Evolutionary conservation across 1,140 invertebrate genomes (phyloP).

Genomic region (Charaxes varanes): DNA sequence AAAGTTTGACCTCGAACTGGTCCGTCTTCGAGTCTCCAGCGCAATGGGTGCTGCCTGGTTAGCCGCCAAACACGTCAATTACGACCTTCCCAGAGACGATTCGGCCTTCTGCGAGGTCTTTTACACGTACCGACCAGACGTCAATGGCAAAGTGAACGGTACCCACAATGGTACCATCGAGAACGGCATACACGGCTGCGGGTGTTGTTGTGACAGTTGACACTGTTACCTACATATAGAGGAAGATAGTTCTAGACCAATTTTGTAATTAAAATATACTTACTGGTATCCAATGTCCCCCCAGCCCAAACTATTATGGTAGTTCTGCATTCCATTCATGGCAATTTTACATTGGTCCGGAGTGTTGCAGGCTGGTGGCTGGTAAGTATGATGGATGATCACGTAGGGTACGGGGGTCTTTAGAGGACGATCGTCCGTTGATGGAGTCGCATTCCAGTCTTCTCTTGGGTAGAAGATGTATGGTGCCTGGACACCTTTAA

Average conservation of each 20-base stretch:
- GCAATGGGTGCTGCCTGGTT: conserved; percentile 62
- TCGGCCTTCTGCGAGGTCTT: conserved; percentile 50
- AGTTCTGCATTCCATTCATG: conserved; percentile 76
- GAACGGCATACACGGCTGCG: conserved; percentile 29
- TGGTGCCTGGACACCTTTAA: conserved; percentile 2
- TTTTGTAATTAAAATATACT: too few species aligned
- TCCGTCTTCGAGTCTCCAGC: conserved; percentile 51
- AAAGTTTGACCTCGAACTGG: conserved; percentile 45
- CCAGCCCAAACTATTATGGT: conserved; percentile 77
- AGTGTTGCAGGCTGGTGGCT: conserved; percentile 76
- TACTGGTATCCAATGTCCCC: conserved; percentile 81
- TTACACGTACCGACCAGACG: conserved; percentile 43
- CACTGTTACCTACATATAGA: background rate
- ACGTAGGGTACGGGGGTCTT: conserved; percentile 81
- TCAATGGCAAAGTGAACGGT: conserved; percentile 24
- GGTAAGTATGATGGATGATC: conserved; percentile 84
- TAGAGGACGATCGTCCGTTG: conserved; percentile 65
- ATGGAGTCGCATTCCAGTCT: conserved; percentile 56
- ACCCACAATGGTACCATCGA: conserved; percentile 17
- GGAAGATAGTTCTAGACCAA: too few species aligned
- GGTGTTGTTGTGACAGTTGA: too few species aligned
- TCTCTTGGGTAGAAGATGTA: conserved; percentile 27
- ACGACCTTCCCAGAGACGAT: conserved; percentile 49
- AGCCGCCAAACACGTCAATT: conserved; percentile 47
- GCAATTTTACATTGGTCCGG: conserved; percentile 66